A percentile compares a stretch with the other conserved stretches of the same genome.
Evolutionary conservation across 2,888 invertebrate genomes (phyloP).

Genomic region (Bedellia somnulentella): DNA sequence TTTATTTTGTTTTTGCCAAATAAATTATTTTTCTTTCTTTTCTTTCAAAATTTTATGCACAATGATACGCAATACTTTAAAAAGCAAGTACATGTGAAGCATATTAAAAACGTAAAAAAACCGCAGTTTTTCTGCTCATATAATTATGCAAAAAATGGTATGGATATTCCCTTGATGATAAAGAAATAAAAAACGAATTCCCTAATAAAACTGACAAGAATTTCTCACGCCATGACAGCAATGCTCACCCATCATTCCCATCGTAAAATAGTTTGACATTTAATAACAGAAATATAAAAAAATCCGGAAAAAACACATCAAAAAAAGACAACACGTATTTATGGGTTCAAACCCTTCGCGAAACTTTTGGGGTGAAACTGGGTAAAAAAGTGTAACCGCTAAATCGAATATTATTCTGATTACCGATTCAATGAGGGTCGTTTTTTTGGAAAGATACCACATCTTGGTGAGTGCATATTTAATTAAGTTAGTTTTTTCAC

Average conservation of each 20-base stretch:
- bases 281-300: constrained; percentile 38
- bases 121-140: too few relatives aligned
- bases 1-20: too few relatives aligned
- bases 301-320: constrained; percentile 13
- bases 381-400: constrained; percentile 30
- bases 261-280: constrained; percentile 53
- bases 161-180: not conserved
- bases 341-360: constrained; percentile 23
- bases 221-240: constrained; percentile 34
- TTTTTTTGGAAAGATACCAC: too few relatives aligned
- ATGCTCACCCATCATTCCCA: constrained; percentile 21
- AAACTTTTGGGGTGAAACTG: constrained; percentile 15
- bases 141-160: too few relatives aligned
- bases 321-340: constrained; percentile 18
- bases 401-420: constrained; percentile 26
- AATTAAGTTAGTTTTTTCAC: too few relatives aligned
- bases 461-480: too few relatives aligned
- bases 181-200: constrained; percentile 12
- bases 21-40: too few relatives aligned
- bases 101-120: too few relatives aligned
- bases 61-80: too few relatives aligned
- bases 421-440: too few relatives aligned
- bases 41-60: too few relatives aligned
- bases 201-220: constrained; percentile 2
- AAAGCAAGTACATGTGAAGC: too few relatives aligned